Evolutionary conservation across 2,797 vertebrate species (phyloP).

Genomic region (Brachymystax lenok): DNA sequence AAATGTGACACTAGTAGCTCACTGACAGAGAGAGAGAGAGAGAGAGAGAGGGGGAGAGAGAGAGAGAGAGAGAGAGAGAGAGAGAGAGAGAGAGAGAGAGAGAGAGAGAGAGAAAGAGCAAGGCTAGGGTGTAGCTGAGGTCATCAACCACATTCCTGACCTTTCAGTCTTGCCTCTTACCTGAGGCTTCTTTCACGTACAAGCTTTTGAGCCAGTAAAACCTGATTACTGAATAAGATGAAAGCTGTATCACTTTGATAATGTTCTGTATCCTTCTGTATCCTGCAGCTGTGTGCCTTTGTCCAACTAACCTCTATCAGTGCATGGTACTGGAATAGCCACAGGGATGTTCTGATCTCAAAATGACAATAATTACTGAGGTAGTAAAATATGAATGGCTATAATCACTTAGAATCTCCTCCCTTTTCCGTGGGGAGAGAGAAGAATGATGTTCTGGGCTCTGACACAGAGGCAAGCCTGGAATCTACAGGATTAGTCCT

Average conservation of each 20-base stretch:
- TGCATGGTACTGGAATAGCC: slow-evolving; percentile 47
- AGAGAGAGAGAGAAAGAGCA: slow-evolving; percentile 3
- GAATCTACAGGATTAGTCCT: too few species aligned
- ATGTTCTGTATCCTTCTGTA: slow-evolving; percentile 8
- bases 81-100: not conserved
- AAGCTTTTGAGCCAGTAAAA: slow-evolving; percentile 32
- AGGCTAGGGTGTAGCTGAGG: slow-evolving; percentile 33
- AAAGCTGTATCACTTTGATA: slow-evolving; percentile 31
- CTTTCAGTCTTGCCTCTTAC: slow-evolving; percentile 10
- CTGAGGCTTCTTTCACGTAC: slow-evolving; percentile 48
- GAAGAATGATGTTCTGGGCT: too few species aligned
- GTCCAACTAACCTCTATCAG: slow-evolving; percentile 38
- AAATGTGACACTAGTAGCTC: not conserved
- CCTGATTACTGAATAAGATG: slow-evolving; percentile 48
- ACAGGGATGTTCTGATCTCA: slow-evolving; percentile 51
- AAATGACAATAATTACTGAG: slow-evolving; percentile 62
- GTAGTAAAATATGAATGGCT: slow-evolving; percentile 37
- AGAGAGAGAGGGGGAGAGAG: not conserved
- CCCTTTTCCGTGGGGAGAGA: too few species aligned
- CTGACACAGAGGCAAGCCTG: too few species aligned
- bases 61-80: not conserved
- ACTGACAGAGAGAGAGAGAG: not conserved
- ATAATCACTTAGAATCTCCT: slow-evolving; percentile 48
- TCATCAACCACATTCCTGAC: slow-evolving; percentile 25
- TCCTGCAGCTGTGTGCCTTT: slow-evolving; percentile 55